A percentile compares a stretch with the other conserved stretches of the same genome.
phyloP scores from a whole-genome alignment of 2,113 vertebrate genomes.

The human (Homo sapiens) region GRCh38 chr4:33698501-33699000 shows the following conservation, averaged over 20 bases:
- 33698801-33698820: background rate
- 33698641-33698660: background rate
- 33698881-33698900: too few species aligned
- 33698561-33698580: background rate
- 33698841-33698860: background rate
- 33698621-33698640: background rate
- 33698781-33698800: background rate
- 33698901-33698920: background rate
- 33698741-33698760: background rate
- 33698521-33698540: background rate
- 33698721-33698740: background rate
- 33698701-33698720: background rate
- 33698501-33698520: background rate
- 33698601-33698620: background rate
- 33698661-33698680: background rate
- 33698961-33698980: background rate
- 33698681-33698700: background rate
- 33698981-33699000: background rate
- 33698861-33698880: background rate
- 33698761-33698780: background rate
- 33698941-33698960: background rate
- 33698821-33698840: background rate
- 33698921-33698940: background rate
- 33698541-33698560: background rate
- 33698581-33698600: background rate